Evolutionary conservation across 1,140 invertebrate genomes (phyloP).

Genomic region (Heliconius nattereri): DNA sequence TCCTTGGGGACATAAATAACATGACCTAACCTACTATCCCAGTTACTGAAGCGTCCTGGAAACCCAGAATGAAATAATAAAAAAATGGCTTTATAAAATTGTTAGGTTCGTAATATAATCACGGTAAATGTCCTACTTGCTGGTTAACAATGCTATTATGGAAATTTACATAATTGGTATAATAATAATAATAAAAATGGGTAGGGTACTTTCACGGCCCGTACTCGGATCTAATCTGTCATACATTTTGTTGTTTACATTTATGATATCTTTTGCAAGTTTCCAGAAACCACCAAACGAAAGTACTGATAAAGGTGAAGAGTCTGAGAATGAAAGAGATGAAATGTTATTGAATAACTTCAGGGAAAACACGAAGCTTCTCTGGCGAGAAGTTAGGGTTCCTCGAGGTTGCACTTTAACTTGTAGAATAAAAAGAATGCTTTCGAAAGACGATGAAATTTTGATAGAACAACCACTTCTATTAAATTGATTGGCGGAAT

Average conservation of each 20-base stretch:
- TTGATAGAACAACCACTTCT: too few species aligned
- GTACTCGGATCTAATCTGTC: background rate
- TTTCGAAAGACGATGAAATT: too few species aligned
- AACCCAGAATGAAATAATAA: constrained; percentile 1
- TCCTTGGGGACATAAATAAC: constrained; percentile 19
- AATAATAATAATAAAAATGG: constrained; percentile 10
- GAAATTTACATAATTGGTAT: constrained; percentile 1
- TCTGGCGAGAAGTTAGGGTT: too few species aligned
- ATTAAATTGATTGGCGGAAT: too few species aligned
- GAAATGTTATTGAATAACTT: too few species aligned
- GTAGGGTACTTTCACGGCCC: background rate
- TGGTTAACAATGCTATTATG: constrained; percentile 9
- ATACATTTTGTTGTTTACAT: background rate
- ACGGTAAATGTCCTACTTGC: constrained; percentile 6
- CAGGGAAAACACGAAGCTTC: too few species aligned
- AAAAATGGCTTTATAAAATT: constrained; percentile 10
- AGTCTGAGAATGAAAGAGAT: too few species aligned
- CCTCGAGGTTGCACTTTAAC: too few species aligned
- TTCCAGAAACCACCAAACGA: background rate
- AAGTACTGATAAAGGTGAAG: too few species aligned
- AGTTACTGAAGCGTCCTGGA: constrained; percentile 13
- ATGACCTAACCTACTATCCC: constrained; percentile 20
- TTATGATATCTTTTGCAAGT: background rate
- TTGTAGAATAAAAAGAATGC: too few species aligned
- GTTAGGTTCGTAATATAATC: constrained; percentile 12